These are phyloP conservation scores for Anorthoa munda DNA, from an alignment of 2,888 invertebrate genomes.

Conservation along the genomic window DNA sequence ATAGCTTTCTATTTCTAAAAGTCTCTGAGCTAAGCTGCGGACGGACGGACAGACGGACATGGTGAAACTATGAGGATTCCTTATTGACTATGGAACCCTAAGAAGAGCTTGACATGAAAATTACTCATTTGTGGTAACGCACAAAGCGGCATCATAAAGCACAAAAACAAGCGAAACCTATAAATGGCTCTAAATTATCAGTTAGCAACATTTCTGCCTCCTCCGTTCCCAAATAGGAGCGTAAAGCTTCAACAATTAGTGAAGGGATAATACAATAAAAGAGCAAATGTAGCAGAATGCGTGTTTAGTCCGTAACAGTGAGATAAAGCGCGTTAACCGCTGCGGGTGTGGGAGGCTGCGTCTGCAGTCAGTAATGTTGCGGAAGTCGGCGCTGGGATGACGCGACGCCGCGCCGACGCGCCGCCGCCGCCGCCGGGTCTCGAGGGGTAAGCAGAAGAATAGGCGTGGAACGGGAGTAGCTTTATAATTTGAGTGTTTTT, in stretches of 20 bases:
- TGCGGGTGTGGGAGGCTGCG: constrained; percentile 4
- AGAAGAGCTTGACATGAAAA: too few relatives aligned
- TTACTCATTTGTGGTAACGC: not conserved
- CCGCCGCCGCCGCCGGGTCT: not conserved
- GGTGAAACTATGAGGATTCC: too few relatives aligned
- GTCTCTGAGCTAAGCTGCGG: too few relatives aligned
- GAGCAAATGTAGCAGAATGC: constrained; percentile 45
- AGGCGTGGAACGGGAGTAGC: not conserved
- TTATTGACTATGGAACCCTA: too few relatives aligned
- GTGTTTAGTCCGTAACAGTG: constrained; percentile 14
- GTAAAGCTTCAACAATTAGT: constrained; percentile 34
- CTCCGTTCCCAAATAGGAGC: not conserved
- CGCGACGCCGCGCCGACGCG: constrained; percentile 19
- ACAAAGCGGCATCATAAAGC: not conserved
- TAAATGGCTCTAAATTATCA: not conserved
- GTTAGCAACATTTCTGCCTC: not conserved
- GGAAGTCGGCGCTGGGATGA: constrained; percentile 30
- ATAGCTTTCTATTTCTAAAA: too few relatives aligned
- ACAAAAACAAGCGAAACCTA: not conserved
- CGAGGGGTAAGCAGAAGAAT: not conserved
- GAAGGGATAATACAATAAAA: constrained; percentile 29
- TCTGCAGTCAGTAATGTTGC: constrained; percentile 31
- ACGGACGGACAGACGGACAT: too few relatives aligned
- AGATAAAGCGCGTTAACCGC: constrained; percentile 20
- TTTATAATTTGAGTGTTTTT: not conserved